Percentiles rank a stretch among this genome's conserved stretches.
phyloP scores from a whole-genome alignment of 1,140 invertebrate species.

The Rhagoletis pomonella region DNA sequence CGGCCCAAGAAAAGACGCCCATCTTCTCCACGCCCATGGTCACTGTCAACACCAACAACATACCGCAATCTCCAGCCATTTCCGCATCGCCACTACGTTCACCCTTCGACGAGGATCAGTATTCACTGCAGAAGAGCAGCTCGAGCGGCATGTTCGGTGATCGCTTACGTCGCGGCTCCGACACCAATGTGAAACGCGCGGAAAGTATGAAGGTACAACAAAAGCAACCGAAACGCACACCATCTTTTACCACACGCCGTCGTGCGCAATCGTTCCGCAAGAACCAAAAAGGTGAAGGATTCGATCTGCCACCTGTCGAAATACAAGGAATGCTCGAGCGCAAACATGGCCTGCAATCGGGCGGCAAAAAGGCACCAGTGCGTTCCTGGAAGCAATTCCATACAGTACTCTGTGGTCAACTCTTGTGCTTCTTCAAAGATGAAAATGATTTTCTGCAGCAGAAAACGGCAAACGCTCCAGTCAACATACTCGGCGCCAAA shows the following conservation, averaged over 20 bases:
- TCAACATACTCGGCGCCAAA: conserved; percentile 88
- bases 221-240: conserved; percentile 87
- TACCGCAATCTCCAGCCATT: conserved; percentile 61
- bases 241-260: conserved; percentile 94
- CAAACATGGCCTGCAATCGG: conserved; percentile 95
- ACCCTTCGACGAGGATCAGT: conserved; percentile 65
- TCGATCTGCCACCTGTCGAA: conserved; percentile 90
- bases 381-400: conserved; percentile 97
- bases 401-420: conserved; percentile 95
- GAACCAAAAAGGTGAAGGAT: conserved; percentile 81
- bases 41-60: conserved; percentile 58
- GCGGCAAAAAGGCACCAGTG: conserved; percentile 94
- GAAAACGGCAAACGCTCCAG: conserved; percentile 91
- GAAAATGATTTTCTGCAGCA: conserved; percentile 90
- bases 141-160: conserved; percentile 84
- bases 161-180: conserved; percentile 79
- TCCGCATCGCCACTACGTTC: conserved; percentile 61
- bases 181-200: conserved; percentile 84
- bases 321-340: conserved; percentile 92
- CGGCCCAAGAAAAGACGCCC: conserved; percentile 76
- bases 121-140: conserved; percentile 72
- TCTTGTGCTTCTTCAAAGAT: conserved; percentile 98
- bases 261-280: conserved; percentile 92
- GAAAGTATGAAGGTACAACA: conserved; percentile 90
- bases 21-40: conserved; percentile 72